Conservation (phyloP, 2,113 vertebrate species). For the Gambusia holbrooki region DNA sequence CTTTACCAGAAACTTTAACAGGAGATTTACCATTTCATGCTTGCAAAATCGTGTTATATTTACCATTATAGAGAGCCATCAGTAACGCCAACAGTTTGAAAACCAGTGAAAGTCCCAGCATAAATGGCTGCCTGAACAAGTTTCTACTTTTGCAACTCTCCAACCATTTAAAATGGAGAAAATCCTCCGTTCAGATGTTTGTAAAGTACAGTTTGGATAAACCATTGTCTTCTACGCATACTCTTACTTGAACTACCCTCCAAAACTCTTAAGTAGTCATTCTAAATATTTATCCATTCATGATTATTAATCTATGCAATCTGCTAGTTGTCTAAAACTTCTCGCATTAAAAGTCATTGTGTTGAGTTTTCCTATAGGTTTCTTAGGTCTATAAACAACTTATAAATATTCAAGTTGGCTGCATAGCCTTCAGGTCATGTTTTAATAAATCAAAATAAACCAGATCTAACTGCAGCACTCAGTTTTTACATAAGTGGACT, state of each 20-base stretch:
- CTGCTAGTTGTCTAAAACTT: neutral
- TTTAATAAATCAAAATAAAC: slow-evolving; percentile 65
- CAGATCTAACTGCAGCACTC: slow-evolving; percentile 53
- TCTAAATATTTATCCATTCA: neutral
- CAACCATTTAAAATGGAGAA: too few species aligned
- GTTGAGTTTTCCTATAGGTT: slow-evolving; percentile 2
- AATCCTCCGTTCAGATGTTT: too few species aligned
- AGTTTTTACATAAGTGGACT: slow-evolving; percentile 51
- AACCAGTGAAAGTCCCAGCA: too few species aligned
- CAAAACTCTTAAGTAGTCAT: neutral
- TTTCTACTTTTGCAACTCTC: too few species aligned
- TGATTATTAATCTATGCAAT: neutral
- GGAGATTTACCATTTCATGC: too few species aligned
- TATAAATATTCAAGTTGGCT: slow-evolving; percentile 22
- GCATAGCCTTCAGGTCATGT: slow-evolving; percentile 41
- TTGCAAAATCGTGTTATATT: too few species aligned
- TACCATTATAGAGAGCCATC: too few species aligned
- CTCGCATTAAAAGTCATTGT: neutral
- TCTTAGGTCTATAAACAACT: slow-evolving; percentile 2
- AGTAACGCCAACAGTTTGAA: too few species aligned
- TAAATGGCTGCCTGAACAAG: too few species aligned
- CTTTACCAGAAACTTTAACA: too few species aligned
- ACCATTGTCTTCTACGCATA: neutral
- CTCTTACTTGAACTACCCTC: neutral
- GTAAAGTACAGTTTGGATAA: too few species aligned